Base-by-base conservation (phyloP, 2,113 vertebrate species). In the Aptenodytes forsteri region DNA sequence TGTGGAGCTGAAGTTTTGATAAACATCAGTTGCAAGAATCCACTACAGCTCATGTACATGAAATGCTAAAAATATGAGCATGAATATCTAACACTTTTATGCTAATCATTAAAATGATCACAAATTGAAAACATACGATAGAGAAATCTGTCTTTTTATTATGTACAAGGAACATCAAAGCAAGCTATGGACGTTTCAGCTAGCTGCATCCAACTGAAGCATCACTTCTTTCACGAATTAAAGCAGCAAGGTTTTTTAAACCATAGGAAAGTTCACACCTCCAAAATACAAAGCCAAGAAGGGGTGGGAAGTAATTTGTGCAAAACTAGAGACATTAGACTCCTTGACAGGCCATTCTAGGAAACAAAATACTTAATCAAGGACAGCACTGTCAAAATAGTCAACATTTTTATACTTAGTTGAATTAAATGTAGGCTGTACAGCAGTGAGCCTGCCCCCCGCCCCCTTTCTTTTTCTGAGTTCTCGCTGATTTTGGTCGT, bases 31-130 rank as follows among this genome's bases (percentile, higher is more conserved):
- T 49, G 15, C 27, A 82, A 85, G 27, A 82, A 30, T 71, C 11
- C 27, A 54, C 36, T 46, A 54, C 9, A 85, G 52, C 21, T 75
- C 4, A 0, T 2, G 2, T 20, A 70, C 30, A 10, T 3, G 3
- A 69, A 89, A 83, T 32, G 29, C 36, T 69, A 44, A 52, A 75
- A 61, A 7, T n/a, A 49, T 13, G 6, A 40, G 50, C 42, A 65
- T 21, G 19, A 40, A 36, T 59, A 69, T 27, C 49, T 46, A 65
- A 70, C 3, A 23, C 3, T 8, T 90, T 40, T 26, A 77, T 6
- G 5, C 3, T 36, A 77, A 56, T 34, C n/a, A 72, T 76, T 91
- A 50, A 76, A 91, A 64, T 18, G 44, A 82, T 32, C 34, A 52
- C 46, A 77, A 72, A 55, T 32, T 59, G 36, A 44, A 96, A 77